phyloP scores from a whole-genome alignment of 2,888 invertebrate species.

The Orchesella flavescens region DNA sequence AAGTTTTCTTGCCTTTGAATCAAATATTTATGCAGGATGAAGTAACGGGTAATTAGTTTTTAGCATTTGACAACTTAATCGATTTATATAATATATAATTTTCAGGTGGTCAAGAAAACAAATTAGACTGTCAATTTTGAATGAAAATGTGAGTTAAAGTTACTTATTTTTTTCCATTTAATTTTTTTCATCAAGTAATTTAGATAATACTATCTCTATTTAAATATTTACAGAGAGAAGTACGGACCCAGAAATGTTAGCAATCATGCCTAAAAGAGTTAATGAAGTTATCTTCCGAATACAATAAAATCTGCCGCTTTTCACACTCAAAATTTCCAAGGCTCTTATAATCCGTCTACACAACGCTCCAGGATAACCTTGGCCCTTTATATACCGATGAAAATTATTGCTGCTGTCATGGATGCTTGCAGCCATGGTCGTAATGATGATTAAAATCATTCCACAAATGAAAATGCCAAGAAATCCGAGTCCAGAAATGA shows the following conservation, averaged over 20 bases:
- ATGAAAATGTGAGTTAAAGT: too few species aligned
- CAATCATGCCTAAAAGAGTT: not conserved
- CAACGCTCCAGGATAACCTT: not conserved
- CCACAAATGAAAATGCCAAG: not conserved
- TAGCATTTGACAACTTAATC: too few species aligned
- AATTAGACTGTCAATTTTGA: too few species aligned
- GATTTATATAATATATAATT: too few species aligned
- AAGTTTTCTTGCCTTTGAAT: too few species aligned
- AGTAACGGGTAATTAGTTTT: too few species aligned
- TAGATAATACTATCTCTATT: not conserved
- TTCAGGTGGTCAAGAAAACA: too few species aligned
- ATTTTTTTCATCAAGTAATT: too few species aligned
- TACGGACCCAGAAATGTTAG: constrained; percentile 7
- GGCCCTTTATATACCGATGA: not conserved
- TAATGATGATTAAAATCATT: not conserved
- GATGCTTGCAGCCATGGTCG: not conserved
- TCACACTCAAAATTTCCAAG: not conserved
- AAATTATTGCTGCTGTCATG: not conserved
- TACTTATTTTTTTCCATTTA: too few species aligned
- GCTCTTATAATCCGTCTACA: not conserved
- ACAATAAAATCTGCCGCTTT: constrained; percentile 6
- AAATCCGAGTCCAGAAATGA: not conserved
- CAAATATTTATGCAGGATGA: too few species aligned
- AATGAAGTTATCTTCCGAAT: constrained; percentile 7
- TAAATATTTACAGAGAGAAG: not conserved